Evolutionary conservation across 2,797 vertebrate species (phyloP), one percentile per base, ranked within the genome.

Genomic region (Mormyrops attenuatus): DNA sequence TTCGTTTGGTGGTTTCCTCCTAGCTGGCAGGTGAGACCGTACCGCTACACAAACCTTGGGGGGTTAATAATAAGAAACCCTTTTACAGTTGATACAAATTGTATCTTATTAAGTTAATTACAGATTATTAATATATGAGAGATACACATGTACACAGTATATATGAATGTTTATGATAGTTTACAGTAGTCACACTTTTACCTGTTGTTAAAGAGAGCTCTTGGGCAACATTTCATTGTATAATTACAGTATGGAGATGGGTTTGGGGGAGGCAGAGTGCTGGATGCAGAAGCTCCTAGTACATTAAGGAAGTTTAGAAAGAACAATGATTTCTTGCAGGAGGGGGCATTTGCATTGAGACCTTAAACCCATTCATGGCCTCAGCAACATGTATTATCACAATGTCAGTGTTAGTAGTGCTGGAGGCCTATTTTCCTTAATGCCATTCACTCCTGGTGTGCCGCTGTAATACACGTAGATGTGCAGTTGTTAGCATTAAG

Each of bases 11-110:
- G 73, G 34, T 80, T 3, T 80, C 73, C 73, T 80, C 73, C 73
- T 80, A 50, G 47, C 82, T 22, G 82, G 82, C 22, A 85, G 41
- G 20, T 9, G 82, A 50, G 20, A 15, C n/a, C 20, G 1, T 85
- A 85, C 82, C 7, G 73, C 73, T 94, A 95, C 93, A 93, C 95
- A 96, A 95, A 95, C 96, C 95, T 95, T 90, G 95, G 96, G 94
- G 96, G 96, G 96, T 97, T 96, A 97, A 97, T 97, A 84, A 84
- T 26, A 80, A 80, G 38, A 97, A 96, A 94, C 97, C 95, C 95
- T 96, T 95, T 96, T 95, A 95, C 96, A 94, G 97, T 98, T 98
- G 98, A 99, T 99, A 98, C 98, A 98, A 99, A 98, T 99, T 99
- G 98, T 99, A 99, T 99, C 97, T 96, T 96, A 98, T 96, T 96